A percentile compares a stretch with the other conserved stretches of the same genome.
Evolutionary conservation across 2,113 vertebrate genomes (phyloP).

Genomic region (Colossoma macropomum): DNA sequence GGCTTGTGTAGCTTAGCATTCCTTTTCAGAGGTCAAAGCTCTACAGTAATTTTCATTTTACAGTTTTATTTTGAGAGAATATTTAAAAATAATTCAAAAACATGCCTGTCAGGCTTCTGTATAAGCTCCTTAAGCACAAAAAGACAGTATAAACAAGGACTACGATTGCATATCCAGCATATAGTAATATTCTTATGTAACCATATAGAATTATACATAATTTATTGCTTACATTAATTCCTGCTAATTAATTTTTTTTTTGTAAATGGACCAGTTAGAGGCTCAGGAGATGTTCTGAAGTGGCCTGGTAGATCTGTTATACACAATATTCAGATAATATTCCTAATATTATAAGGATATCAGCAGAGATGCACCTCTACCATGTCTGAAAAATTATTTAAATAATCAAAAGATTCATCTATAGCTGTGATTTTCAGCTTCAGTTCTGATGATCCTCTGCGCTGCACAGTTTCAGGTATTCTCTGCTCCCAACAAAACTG

Average conservation of each 20-base stretch:
- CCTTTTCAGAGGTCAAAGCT: not conserved
- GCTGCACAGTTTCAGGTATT: no score
- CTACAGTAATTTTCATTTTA: not conserved
- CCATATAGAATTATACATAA: not conserved
- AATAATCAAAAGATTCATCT: no score
- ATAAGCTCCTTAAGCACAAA: not conserved
- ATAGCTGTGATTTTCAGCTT: no score
- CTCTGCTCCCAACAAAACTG: no score
- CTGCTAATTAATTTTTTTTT: not conserved
- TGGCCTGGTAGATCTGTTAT: not conserved
- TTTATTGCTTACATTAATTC: not conserved
- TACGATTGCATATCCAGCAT: not conserved
- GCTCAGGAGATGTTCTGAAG: not conserved
- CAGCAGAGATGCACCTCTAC: no score
- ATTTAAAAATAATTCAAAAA: not conserved
- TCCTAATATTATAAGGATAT: no score
- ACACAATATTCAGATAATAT: not conserved
- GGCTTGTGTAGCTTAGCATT: not conserved
- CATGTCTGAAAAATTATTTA: no score
- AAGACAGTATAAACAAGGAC: not conserved
- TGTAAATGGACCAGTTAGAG: not conserved
- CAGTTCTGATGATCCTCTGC: no score
- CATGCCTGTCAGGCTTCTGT: not conserved
- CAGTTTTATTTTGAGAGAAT: not conserved
- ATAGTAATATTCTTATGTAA: not conserved